phyloP scores from a whole-genome alignment of 2,113 vertebrate species.

The Synodontis membranacea region DNA sequence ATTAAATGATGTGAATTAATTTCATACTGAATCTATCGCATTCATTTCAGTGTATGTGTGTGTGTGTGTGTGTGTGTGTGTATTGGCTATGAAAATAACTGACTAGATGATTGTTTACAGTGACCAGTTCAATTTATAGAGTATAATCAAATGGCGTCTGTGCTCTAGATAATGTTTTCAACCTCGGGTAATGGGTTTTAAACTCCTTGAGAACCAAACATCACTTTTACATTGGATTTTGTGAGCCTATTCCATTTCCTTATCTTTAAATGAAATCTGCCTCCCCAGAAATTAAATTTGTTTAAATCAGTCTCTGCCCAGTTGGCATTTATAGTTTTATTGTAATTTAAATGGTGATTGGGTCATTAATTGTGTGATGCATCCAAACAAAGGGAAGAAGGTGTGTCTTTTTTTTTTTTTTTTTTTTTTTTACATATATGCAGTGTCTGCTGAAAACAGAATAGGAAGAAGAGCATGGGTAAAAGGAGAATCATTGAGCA shows the following conservation, averaged over 20 bases:
- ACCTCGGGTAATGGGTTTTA: conserved; percentile 62
- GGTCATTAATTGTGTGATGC: conserved; percentile 20
- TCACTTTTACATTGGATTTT: conserved; percentile 29
- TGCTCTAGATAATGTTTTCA: conserved; percentile 38
- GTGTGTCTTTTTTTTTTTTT: neutral
- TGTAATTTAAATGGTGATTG: conserved; percentile 50
- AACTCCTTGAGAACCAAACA: conserved; percentile 48
- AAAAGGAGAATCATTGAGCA: neutral
- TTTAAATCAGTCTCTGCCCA: conserved; percentile 50
- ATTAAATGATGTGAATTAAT: conserved; percentile 37
- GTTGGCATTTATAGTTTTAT: conserved; percentile 53
- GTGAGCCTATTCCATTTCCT: conserved; percentile 52
- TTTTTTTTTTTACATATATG: neutral
- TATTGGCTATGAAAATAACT: conserved; percentile 44
- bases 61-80: conserved; percentile 17
- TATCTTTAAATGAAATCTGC: conserved; percentile 50
- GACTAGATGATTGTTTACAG: conserved; percentile 25
- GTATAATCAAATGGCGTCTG: conserved; percentile 42
- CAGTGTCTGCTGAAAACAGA: neutral
- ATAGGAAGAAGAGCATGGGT: neutral
- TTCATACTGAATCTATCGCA: conserved; percentile 40
- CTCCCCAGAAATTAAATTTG: conserved; percentile 43
- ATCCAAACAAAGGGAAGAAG: neutral
- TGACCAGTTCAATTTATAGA: conserved; percentile 16
- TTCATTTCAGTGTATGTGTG: conserved; percentile 11